A percentile compares a stretch with the other conserved stretches of the same genome.
Evolutionary conservation across 2,113 vertebrate species (phyloP).

Genomic region (Chlorodrepanis virens): DNA sequence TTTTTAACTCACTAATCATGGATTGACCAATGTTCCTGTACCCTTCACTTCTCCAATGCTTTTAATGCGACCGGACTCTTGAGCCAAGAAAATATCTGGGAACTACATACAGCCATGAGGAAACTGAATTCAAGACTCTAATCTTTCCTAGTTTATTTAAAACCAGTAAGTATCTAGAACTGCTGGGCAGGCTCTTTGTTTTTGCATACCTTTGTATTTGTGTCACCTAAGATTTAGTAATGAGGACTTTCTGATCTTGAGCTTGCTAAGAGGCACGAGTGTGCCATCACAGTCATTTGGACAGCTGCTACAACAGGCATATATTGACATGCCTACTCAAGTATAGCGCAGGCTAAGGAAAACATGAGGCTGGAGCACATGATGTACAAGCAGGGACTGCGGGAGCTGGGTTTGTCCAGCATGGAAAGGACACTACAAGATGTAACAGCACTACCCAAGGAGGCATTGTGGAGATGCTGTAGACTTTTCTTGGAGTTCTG

Average conservation of each 20-base stretch:
- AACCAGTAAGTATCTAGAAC: not conserved
- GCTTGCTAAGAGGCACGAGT: not conserved
- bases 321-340: not conserved
- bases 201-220: not conserved
- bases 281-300: not conserved
- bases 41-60: not conserved
- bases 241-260: not conserved
- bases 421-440: not conserved
- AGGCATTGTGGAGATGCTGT: fast-evolving
- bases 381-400: not conserved
- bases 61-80: not conserved
- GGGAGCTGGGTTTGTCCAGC: not conserved
- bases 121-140: not conserved
- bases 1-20: fast-evolving
- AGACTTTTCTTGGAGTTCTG: not conserved
- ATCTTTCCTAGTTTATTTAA: not conserved
- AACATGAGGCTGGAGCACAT: not conserved
- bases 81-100: not conserved
- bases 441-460: not conserved
- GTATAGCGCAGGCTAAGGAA: not conserved
- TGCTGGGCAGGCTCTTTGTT: not conserved
- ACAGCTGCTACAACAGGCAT: not conserved
- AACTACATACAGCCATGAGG: not conserved
- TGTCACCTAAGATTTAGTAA: not conserved
- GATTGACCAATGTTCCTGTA: not conserved